Conservation (phyloP, 2,113 vertebrate genomes). For the Rhinoptilus africanus region DNA sequence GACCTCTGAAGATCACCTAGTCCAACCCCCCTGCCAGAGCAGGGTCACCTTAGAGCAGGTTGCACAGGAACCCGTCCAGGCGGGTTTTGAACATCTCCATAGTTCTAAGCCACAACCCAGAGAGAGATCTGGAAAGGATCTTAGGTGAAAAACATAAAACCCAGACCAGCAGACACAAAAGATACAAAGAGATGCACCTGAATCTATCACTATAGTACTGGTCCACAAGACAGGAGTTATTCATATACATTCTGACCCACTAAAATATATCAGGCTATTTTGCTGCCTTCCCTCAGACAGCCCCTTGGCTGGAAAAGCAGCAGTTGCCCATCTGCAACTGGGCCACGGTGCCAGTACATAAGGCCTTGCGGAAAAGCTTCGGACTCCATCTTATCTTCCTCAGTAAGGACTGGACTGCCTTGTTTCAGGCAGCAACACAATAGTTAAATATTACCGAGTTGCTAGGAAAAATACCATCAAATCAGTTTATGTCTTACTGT, state of each 20-base stretch:
- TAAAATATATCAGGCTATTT: fast-evolving
- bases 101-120: background rate
- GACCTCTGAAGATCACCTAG: too few relatives aligned
- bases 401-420: background rate
- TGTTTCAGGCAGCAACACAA: background rate
- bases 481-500: background rate
- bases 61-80: too few relatives aligned
- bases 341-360: fast-evolving
- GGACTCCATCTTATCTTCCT: background rate
- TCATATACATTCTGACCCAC: background rate
- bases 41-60: too few relatives aligned
- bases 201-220: background rate
- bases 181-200: background rate
- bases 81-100: too few relatives aligned
- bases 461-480: background rate
- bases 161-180: background rate
- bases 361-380: background rate
- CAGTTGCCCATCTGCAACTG: background rate
- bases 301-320: background rate
- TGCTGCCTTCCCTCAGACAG: fast-evolving
- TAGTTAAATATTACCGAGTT: background rate
- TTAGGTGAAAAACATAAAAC: background rate
- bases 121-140: background rate
- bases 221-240: background rate
- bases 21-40: too few relatives aligned